These are phyloP conservation scores for Eristalis pertinax DNA, from an alignment of 2,888 invertebrate species.

Conservation along the genomic window DNA sequence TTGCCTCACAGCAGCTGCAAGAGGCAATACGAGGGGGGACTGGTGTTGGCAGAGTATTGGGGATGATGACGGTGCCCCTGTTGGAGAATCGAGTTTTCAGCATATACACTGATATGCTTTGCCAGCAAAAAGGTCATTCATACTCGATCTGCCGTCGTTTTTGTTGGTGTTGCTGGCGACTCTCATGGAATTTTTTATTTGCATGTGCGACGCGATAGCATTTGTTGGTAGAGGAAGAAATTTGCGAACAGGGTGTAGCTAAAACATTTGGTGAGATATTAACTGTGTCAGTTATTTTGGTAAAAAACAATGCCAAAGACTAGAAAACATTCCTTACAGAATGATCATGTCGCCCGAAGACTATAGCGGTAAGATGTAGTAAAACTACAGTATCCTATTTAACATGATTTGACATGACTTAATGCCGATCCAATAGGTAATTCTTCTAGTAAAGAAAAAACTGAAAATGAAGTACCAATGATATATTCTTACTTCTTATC, in stretches of 20 bases:
- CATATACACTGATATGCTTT: slow-evolving; percentile 32
- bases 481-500: too few relatives aligned
- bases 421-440: too few relatives aligned
- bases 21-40: slow-evolving; percentile 10
- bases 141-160: slow-evolving; percentile 66
- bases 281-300: too few relatives aligned
- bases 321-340: too few relatives aligned
- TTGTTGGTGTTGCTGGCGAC: neutral
- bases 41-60: slow-evolving; percentile 39
- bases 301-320: too few relatives aligned
- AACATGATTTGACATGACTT: too few relatives aligned
- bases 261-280: neutral
- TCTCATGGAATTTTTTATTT: slow-evolving; percentile 23
- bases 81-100: slow-evolving; percentile 66
- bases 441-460: too few relatives aligned
- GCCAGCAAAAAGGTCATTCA: slow-evolving; percentile 72
- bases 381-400: too few relatives aligned
- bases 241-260: slow-evolving; percentile 58
- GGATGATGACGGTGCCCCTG: slow-evolving; percentile 35
- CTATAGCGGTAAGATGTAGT: too few relatives aligned
- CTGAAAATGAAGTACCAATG: too few relatives aligned
- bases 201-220: slow-evolving; percentile 65
- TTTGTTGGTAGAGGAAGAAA: slow-evolving; percentile 50
- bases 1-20: slow-evolving; percentile 4
- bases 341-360: too few relatives aligned